phyloP scores from a whole-genome alignment of 2,888 invertebrate genomes.

The Temnothorax ravouxi region DNA sequence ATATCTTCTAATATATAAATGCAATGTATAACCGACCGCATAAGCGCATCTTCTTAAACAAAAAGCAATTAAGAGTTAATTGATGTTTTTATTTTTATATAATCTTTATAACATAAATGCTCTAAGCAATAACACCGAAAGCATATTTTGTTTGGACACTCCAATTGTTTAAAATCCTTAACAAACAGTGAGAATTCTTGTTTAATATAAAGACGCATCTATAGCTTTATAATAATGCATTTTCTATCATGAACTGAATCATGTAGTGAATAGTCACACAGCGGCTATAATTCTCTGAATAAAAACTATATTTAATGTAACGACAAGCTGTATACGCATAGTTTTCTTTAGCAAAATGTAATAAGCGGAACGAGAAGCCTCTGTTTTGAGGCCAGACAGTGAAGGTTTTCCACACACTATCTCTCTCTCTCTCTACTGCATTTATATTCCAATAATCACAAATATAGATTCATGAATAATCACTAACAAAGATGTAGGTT shows the following conservation, averaged over 20 bases:
- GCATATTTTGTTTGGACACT: background rate
- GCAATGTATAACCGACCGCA: background rate
- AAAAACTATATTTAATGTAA: slow-evolving; percentile 40
- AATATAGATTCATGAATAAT: slow-evolving; percentile 48
- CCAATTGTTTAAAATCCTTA: background rate
- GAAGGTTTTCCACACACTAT: slow-evolving; percentile 32
- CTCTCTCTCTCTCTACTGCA: background rate
- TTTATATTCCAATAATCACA: slow-evolving; percentile 31
- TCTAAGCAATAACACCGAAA: background rate
- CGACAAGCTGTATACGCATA: background rate
- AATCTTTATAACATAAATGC: background rate
- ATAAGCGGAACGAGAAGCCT: slow-evolving; percentile 8
- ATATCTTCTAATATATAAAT: background rate
- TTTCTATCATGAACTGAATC: background rate
- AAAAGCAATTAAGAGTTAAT: background rate
- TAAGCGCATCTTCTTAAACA: background rate
- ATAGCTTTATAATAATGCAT: background rate
- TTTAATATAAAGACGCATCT: background rate
- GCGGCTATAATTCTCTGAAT: slow-evolving; percentile 23
- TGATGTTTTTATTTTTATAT: slow-evolving; percentile 10
- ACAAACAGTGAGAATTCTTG: background rate
- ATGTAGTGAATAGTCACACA: background rate
- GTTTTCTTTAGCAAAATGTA: background rate
- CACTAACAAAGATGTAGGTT: slow-evolving; percentile 17
- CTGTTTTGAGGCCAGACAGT: slow-evolving; percentile 19